These are phyloP conservation scores for Macrosiphum euphorbiae DNA, from an alignment of 2,888 invertebrate species.

Conservation along the genomic window DNA sequence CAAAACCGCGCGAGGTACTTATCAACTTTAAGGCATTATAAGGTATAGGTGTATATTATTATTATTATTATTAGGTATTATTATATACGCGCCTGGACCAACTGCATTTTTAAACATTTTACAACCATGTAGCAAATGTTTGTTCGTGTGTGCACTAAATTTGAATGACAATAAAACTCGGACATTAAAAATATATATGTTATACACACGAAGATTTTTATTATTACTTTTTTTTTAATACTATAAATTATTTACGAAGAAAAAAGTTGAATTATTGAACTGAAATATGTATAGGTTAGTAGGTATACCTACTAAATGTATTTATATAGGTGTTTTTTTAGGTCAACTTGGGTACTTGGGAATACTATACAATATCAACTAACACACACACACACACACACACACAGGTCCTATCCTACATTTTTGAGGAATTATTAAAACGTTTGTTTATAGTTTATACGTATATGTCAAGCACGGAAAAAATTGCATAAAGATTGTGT, in stretches of 20 bases:
- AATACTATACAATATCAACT: not conserved
- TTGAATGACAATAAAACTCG: slow-evolving; percentile 33
- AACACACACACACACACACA: not conserved
- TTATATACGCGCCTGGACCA: not conserved
- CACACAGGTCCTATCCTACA: not conserved
- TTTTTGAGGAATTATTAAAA: not conserved
- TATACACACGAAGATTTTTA: not conserved
- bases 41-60: too few relatives aligned
- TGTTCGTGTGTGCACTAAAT: slow-evolving; percentile 6
- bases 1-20: slow-evolving; percentile 35
- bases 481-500: not conserved
- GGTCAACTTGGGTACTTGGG: not conserved
- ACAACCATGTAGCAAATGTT: not conserved
- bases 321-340: not conserved
- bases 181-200: not conserved
- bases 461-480: not conserved
- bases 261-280: slow-evolving; percentile 18
- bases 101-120: slow-evolving; percentile 27
- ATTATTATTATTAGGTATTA: too few relatives aligned
- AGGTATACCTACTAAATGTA: not conserved
- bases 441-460: not conserved
- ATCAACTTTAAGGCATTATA: not conserved
- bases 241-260: slow-evolving; percentile 5
- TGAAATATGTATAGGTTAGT: not conserved
- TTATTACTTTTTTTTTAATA: not conserved